Conservation (phyloP, 2,113 vertebrate genomes). For the Scalopus aquaticus region DNA sequence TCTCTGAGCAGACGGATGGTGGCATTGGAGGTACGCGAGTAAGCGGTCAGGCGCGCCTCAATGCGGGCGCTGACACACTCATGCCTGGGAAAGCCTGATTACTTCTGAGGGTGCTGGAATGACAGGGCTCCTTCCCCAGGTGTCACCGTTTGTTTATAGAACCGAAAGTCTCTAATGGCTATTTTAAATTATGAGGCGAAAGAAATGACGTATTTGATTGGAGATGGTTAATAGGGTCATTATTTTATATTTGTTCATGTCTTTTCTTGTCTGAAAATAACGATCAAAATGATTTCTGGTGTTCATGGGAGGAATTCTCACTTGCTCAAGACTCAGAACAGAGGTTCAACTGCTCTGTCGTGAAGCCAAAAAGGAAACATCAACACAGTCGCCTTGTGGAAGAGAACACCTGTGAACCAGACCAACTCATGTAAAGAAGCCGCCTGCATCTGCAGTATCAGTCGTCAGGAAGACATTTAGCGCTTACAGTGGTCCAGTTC, state of each 20-base stretch:
- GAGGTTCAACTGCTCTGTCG: not conserved
- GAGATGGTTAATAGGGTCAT: not conserved
- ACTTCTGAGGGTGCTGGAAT: not conserved
- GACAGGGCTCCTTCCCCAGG: not conserved
- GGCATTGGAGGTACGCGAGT: not conserved
- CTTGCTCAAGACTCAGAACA: not conserved
- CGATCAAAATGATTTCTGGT: not conserved
- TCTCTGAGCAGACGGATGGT: not conserved
- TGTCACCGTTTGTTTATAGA: not conserved
- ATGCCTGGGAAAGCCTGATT: not conserved
- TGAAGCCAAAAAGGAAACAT: not conserved
- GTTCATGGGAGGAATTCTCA: not conserved
- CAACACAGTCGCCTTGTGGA: not conserved
- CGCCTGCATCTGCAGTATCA: not conserved
- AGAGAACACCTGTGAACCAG: not conserved
- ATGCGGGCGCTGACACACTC: not conserved
- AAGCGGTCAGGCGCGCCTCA: not conserved
- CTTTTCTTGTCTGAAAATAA: conserved; percentile 35
- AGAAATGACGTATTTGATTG: not conserved
- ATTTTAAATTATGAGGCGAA: conserved; percentile 31
- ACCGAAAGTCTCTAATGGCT: not conserved
- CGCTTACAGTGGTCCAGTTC: not conserved
- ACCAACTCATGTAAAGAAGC: not conserved
- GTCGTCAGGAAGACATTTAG: not conserved
- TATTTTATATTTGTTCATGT: not conserved